phyloP scores from a whole-genome alignment of 2,888 invertebrate genomes.

The Philereme transversata region DNA sequence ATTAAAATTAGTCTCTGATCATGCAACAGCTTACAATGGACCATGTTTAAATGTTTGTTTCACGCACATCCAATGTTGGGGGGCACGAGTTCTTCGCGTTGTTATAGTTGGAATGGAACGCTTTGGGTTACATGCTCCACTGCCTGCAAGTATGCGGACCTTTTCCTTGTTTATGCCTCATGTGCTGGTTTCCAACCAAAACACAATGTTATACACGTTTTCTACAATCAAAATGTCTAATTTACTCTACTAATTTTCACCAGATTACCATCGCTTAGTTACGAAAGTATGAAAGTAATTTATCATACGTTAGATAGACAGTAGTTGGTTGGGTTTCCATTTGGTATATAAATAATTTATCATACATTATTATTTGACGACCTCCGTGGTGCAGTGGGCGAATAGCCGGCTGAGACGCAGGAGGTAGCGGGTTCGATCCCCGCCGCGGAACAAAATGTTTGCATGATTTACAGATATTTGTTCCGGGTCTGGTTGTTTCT shows the following conservation, averaged over 20 bases:
- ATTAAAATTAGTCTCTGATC: slow-evolving; percentile 48
- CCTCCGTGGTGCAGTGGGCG: too few relatives aligned
- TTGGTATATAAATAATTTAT: too few relatives aligned
- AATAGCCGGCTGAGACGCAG: too few relatives aligned
- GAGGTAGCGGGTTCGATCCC: too few relatives aligned
- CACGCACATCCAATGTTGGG: slow-evolving; percentile 47
- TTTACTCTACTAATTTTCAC: slow-evolving; percentile 32
- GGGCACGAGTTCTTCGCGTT: slow-evolving; percentile 40
- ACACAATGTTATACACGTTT: slow-evolving; percentile 44
- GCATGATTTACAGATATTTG: too few relatives aligned
- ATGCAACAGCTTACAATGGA: slow-evolving; percentile 48
- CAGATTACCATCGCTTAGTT: slow-evolving; percentile 37
- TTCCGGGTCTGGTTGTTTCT: too few relatives aligned
- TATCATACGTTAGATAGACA: slow-evolving; percentile 13
- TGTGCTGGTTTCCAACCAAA: slow-evolving; percentile 50
- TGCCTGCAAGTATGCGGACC: slow-evolving; percentile 53
- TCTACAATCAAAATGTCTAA: slow-evolving; percentile 32
- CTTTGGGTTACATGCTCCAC: slow-evolving; percentile 47
- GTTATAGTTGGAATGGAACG: background rate
- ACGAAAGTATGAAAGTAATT: slow-evolving; percentile 37
- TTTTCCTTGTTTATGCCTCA: slow-evolving; percentile 62
- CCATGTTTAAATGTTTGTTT: slow-evolving; percentile 49
- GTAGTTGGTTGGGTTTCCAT: too few relatives aligned
- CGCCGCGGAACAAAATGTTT: too few relatives aligned
- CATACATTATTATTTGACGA: too few relatives aligned